Base-by-base conservation (phyloP, 2,113 vertebrate species). In the Elgaria multicarinata region DNA sequence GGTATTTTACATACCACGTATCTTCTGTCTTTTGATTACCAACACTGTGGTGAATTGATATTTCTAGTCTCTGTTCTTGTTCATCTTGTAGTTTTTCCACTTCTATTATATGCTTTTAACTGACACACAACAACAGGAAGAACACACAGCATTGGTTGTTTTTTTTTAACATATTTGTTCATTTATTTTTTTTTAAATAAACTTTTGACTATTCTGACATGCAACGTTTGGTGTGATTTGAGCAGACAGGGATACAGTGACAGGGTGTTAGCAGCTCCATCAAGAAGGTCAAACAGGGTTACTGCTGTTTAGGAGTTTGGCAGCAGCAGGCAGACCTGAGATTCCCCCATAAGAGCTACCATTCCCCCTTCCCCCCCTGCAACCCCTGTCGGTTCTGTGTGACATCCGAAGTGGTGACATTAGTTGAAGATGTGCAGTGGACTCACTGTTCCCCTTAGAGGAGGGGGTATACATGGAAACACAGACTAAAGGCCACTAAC, bases 221-320 rank as follows among this genome's bases (percentile, higher is more conserved):
- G 96, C 96, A 96, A 96, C 87, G 89, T 94, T 95, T 95, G 95
- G 95, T 94, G 89, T 87, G 85, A 83, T 69, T 28, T 77, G 79
- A 90, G 78, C 71, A 83, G 88, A 85, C 72, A 89, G 88, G 64
- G 44, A 42, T 77, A 85, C 85, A 69, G 64, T 85, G 82, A 69
- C 22, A 31, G 74, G 81, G 64, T 69, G 62, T 55, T 74, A 76
- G 75, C 82, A 78, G 64, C 74, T 76, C 50, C 88, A 53, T 26
- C 22, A 67, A 78, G 82, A 36, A 46, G 13, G 82, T 36, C 75
- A 55, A 82, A 76, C 82, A 69, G 74, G 88, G 82, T 26, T 55
- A 64, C 36, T 85, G 74, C 82, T 39, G 16, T 67, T 39, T 14
- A 69, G 50, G 46, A 82, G 83, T 72, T 53, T 46, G 83, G 71